phyloP scores from a whole-genome alignment of 23 tunicate genomes.

The Trididemnum miniatum region DNA sequence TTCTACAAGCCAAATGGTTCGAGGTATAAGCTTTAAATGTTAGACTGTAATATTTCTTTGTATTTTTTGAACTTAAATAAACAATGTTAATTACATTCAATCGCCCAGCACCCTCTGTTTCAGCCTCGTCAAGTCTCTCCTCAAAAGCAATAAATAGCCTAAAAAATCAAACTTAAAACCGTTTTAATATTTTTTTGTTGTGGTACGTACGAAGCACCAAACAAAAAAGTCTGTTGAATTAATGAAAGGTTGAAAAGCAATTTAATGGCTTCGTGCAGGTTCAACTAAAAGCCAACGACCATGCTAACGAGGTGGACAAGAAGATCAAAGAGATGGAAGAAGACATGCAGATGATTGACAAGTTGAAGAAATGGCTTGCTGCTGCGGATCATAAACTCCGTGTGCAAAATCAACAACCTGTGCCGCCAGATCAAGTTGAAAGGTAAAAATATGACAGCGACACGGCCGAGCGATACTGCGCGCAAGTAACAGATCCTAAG shows the following conservation, averaged over 20 bases:
- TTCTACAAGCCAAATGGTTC: slow-evolving; percentile 77
- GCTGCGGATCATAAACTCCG: slow-evolving; percentile 54
- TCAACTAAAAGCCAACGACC: slow-evolving; percentile 42
- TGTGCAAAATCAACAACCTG: slow-evolving; percentile 50
- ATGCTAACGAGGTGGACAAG: slow-evolving; percentile 38
- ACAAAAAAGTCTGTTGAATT: not conserved
- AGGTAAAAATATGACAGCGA: too few relatives aligned
- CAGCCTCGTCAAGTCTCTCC: too few relatives aligned
- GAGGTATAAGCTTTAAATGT: slow-evolving; percentile 69
- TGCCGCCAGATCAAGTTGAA: slow-evolving; percentile 33
- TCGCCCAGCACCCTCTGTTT: too few relatives aligned
- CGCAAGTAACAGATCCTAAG: too few relatives aligned
- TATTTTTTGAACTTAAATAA: too few relatives aligned
- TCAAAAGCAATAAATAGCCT: too few relatives aligned
- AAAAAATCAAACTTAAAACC: too few relatives aligned
- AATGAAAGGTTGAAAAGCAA: not conserved
- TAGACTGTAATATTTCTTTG: too few relatives aligned
- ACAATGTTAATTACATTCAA: too few relatives aligned
- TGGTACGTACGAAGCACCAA: too few relatives aligned
- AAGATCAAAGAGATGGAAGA: slow-evolving; percentile 49
- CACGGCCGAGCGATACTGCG: too few relatives aligned
- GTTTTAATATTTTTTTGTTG: too few relatives aligned
- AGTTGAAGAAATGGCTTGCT: slow-evolving; percentile 77
- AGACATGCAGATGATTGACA: slow-evolving; percentile 36
- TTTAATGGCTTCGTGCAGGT: slow-evolving; percentile 63